These are phyloP conservation scores for Meloidogyne chitwoodi DNA, from an alignment of 1,140 invertebrate species.

Conservation along the genomic window DNA sequence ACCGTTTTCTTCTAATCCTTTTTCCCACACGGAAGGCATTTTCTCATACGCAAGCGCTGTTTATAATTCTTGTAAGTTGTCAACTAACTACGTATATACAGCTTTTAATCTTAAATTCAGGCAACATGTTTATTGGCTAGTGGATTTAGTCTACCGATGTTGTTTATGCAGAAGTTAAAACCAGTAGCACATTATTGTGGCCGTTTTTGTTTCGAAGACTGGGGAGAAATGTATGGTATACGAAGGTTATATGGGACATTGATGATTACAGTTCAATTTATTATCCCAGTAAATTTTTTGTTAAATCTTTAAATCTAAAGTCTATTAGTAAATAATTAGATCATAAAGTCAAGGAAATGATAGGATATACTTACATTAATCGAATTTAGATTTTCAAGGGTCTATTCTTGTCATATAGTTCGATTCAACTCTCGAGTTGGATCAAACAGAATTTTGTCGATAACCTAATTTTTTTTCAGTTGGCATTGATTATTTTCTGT, in stretches of 20 bases:
- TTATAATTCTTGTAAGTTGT: conserved; percentile 45
- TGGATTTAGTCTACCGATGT: conserved; percentile 40
- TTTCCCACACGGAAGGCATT: conserved; percentile 59
- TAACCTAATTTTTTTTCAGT: conserved; percentile 2
- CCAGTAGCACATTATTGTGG: conserved; percentile 50
- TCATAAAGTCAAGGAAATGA: too few species aligned
- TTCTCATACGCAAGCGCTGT: conserved; percentile 43
- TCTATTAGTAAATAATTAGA: too few species aligned
- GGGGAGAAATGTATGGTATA: conserved; percentile 38
- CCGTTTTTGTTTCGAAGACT: conserved; percentile 51
- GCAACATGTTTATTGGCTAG: conserved; percentile 48
- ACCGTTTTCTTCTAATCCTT: conserved; percentile 54
- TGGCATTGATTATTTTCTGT: conserved; percentile 52
- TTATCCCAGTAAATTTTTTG: conserved; percentile 39
- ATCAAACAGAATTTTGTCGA: too few species aligned
- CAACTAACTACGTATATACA: background rate
- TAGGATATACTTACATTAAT: too few species aligned
- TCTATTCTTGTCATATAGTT: too few species aligned
- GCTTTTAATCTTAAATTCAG: conserved; percentile 17
- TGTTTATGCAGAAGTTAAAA: conserved; percentile 50
- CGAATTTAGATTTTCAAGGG: too few species aligned
- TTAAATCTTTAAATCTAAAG: background rate
- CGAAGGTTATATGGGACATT: conserved; percentile 50
- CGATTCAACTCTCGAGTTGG: too few species aligned
- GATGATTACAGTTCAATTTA: conserved; percentile 52